Base-by-base conservation (phyloP, 2,113 vertebrate species). In the Thomomys bottae region DNA sequence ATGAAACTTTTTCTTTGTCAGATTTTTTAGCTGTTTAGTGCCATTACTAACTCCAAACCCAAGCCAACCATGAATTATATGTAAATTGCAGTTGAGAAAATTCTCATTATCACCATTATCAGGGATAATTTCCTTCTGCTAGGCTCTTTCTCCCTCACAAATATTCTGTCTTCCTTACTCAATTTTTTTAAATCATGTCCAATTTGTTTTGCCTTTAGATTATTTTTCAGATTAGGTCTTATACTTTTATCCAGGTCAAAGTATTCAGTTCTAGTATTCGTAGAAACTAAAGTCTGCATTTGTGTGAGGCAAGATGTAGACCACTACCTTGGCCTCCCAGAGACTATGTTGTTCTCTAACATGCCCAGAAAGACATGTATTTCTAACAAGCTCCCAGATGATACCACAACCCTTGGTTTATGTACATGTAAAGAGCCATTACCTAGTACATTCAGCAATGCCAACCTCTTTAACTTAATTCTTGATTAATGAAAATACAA, bases 1-100 rank as follows among this genome's bases (percentile, higher is more conserved):
- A 30, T 63, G 84, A 77, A 92, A 68, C 83, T 49, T 80, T 89
- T 79, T 75, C 68, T 77, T 71, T 24, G 66, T 8, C 28, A 45
- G 26, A 45, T 67, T 71, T 75, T 54, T 54, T 54, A 54, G 17
- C 0, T 82, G n/a, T 49, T 83, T 85, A 71, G 42, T 21, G 30
- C 34, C 40, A 38, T 86, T 86, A 15, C 30, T n/a, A 84, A 61
- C 11, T 64, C 75, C 2, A 75, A 54, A 0, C 30, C 91, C 21
- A 32, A 92, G 24, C 1, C 20, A 94, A 54, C 8, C 32, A 67
- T 66, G 32, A 80, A 45, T 82, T 67, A 89, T 8, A 82, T 3
- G 42, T 11, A 78, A 45, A 28, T 66, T 59, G 26, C 23, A 36
- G 30, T 61, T 40, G 23, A 76, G 26, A 80, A 88, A 12, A 66